Conservation (phyloP, 2,113 vertebrate genomes). For the Psettodes erumei region DNA sequence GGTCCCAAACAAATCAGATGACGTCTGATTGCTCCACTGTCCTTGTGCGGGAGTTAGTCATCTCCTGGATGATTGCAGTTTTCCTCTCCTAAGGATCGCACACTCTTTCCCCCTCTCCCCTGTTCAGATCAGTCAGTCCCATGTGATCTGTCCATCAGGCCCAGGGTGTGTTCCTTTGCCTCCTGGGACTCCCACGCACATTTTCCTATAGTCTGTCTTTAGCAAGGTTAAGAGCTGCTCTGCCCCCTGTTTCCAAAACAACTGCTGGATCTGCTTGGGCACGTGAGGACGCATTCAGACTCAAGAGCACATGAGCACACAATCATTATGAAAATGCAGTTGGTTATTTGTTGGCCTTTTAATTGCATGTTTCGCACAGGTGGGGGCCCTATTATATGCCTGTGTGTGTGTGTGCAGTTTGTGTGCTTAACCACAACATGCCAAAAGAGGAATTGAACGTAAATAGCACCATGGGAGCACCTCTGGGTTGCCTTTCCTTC, state of each 20-base stretch:
- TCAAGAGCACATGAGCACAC: constrained; percentile 16
- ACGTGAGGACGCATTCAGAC: constrained; percentile 41
- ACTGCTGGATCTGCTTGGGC: constrained; percentile 49
- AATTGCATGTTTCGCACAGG: constrained; percentile 40
- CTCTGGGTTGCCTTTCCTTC: constrained; percentile 47
- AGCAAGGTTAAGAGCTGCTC: constrained; percentile 46
- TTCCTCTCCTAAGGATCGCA: constrained; percentile 38
- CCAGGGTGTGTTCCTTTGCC: constrained; percentile 29
- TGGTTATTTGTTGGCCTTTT: constrained; percentile 35
- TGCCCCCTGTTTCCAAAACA: constrained; percentile 61
- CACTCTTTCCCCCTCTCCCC: constrained; percentile 10
- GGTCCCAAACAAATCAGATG: constrained; percentile 55
- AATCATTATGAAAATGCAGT: constrained; percentile 21
- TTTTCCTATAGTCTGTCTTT: constrained; percentile 41
- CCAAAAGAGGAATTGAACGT: constrained; percentile 61
- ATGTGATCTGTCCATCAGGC: constrained; percentile 45
- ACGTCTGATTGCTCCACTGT: constrained; percentile 38
- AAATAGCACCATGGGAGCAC: constrained; percentile 36
- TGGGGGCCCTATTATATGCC: not conserved
- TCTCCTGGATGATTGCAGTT: constrained; percentile 31
- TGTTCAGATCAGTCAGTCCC: constrained; percentile 33
- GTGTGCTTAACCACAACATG: constrained; percentile 3
- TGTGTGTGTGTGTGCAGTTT: not conserved
- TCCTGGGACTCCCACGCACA: constrained; percentile 27
- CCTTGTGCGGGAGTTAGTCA: constrained; percentile 42